Conservation (phyloP, 2,797 vertebrate genomes). For the Alauda arvensis region DNA sequence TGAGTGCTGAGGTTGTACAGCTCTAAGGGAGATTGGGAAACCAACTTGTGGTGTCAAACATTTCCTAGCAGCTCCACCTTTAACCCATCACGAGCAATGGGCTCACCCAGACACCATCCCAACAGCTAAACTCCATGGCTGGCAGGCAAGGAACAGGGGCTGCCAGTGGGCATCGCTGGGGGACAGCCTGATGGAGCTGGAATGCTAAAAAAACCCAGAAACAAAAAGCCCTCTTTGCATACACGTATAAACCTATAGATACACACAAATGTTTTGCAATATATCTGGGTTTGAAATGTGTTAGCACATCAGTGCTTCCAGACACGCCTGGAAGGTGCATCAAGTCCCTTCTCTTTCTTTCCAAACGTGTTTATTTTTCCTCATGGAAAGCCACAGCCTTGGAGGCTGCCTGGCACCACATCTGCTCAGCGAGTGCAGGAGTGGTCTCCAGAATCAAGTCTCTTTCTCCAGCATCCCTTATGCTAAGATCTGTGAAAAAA, state of each 20-base stretch:
- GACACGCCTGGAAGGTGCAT: background rate
- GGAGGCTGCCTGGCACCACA: background rate
- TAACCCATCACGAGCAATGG: background rate
- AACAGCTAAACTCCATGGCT: background rate
- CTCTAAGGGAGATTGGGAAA: background rate
- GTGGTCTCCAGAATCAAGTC: slow-evolving; percentile 10
- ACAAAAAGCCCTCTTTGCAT: background rate
- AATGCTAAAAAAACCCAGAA: background rate
- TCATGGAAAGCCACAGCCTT: background rate
- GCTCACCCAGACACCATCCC: background rate
- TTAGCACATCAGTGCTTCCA: background rate
- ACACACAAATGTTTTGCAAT: background rate
- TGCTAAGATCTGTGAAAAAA: slow-evolving; percentile 8
- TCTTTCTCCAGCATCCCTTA: background rate
- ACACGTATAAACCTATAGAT: background rate
- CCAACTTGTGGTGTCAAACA: accelerated
- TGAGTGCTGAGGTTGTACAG: background rate
- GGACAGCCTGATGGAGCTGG: background rate
- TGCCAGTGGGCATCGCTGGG: background rate
- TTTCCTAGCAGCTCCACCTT: background rate
- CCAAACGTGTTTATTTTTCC: background rate
- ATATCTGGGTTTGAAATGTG: background rate
- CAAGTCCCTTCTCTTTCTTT: background rate
- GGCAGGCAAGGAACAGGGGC: background rate
- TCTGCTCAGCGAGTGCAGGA: background rate